Evolutionary conservation across 2,888 invertebrate species (phyloP), one percentile per base, ranked within the genome.

Genomic region (Tinea trinotella): DNA sequence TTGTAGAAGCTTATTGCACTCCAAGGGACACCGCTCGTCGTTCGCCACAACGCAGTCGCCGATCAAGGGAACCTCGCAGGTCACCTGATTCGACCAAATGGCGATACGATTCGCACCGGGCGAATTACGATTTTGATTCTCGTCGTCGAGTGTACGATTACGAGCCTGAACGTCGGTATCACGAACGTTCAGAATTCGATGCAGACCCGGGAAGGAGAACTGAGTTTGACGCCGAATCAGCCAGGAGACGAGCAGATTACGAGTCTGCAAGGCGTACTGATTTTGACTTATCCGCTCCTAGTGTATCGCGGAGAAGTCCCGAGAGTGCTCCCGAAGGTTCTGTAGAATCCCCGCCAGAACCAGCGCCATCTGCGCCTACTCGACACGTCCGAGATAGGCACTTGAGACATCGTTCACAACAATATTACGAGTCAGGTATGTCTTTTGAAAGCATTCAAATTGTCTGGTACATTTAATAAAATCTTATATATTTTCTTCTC

Each of bases 1-100:
- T 92, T 62, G 82, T 92, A 73, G 92, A 92, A 73, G 90, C 90
- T 56, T 92, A 92, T 71, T 91, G 92, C 67, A 92, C 92, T 65
- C 92, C 92, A 12, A 87, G 90, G 59, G 92, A 92, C 70, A 91
- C 90, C 64, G 79, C 85, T 10, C 76, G 79, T 22, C 76, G 83
- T 48, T 83, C 85, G 7, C 83, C 85, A 61, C 82, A 77, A 64
- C 76, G 82, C 63, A 76, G 68, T 56, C 81, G 85, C 55, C 76
- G 83, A 53, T 82, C 85, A 18, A 67, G 84, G 54, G 85, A 82
- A 57, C 69, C 76, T 50, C 73, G 81, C 18, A 75, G 85, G 40
- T 82, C 86, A 53, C 81, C 83, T 15, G 81, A 84, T 63, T 71
- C 80, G 55, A 67, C 74, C 67, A 73, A 71, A 83, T 84, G 85